Evolutionary conservation across 2,113 vertebrate genomes (phyloP).

Genomic region (Murina feae): DNA sequence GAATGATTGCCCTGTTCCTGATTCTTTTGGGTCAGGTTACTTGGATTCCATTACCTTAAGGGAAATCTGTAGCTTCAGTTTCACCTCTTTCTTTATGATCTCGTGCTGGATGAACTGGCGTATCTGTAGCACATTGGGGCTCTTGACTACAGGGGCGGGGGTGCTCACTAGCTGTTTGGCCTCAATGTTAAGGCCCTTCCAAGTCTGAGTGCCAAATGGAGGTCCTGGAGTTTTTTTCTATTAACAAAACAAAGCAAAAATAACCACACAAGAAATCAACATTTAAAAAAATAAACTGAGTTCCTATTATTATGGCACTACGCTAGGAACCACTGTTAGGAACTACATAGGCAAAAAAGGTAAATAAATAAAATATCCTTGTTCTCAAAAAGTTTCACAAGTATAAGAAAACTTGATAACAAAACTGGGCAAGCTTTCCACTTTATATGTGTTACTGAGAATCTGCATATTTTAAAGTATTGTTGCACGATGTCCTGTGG

Average conservation of each 20-base stretch:
- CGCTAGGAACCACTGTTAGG: not conserved
- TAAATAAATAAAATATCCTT: not conserved
- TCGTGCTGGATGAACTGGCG: constrained; percentile 86
- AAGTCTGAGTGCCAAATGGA: constrained; percentile 68
- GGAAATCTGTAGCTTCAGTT: constrained; percentile 81
- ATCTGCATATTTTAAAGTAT: not conserved
- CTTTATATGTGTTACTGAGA: not conserved
- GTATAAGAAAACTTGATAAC: not conserved
- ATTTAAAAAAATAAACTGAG: not conserved
- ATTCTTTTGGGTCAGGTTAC: not conserved
- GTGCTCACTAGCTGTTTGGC: not conserved
- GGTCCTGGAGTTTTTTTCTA: constrained; percentile 80
- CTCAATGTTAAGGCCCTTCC: constrained; percentile 78
- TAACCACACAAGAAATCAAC: not conserved
- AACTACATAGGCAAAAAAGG: not conserved
- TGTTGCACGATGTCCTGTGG: not conserved
- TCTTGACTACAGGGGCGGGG: constrained; percentile 69
- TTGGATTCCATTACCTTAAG: constrained; percentile 84
- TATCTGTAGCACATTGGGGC: constrained; percentile 86
- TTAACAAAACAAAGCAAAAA: constrained; percentile 36
- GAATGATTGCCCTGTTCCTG: not conserved
- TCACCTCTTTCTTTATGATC: constrained; percentile 76
- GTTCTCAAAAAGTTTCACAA: not conserved
- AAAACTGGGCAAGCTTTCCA: not conserved
- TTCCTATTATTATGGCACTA: not conserved